Evolutionary conservation across 2,797 vertebrate genomes (phyloP), one percentile per base, ranked within the genome.

Genomic region (Sebastes goodei): DNA sequence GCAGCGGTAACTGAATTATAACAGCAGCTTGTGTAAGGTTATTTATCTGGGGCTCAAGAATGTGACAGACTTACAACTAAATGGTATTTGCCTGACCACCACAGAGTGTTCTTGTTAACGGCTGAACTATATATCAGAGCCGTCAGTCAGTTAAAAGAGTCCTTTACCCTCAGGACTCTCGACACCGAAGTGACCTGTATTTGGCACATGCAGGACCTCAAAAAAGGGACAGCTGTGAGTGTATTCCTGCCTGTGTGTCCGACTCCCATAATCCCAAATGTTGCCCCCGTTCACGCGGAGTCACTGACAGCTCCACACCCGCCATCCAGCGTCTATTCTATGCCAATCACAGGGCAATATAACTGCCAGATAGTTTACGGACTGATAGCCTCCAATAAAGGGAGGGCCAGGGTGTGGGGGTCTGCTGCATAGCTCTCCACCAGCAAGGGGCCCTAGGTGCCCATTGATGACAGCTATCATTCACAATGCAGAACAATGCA

Each of bases 301-400:
- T 81, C 86, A 79, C 76, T 53, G 27, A 30, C 60, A 63, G 63
- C 63, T 75, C 56, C 23, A 25, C 69, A 71, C 68, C 74, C 83
- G 35, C 76, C 72, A 23, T 33, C 67, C 56, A 55, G 71, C 32
- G 20, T 71, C 76, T 71, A 83, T 83, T 91, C 70, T 85, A 23
- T 75, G 74, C 55, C 84, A 84, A 74, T 93, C 88, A 91, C 65
- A 29, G 8, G 62, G 84, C 66, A 86, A 89, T 92, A 93, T 73
- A 93, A 89, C 82, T 75, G 87, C 72, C 79, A 65, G 15, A 33
- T 52, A 71, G 80, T 93, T 94, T 84, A 94, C 55, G 74, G 90
- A 78, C 86, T 86, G 84, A 94, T 89, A 74, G 88, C 68, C 83
- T 88, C 74, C 38, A 85, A 87, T 74, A 70, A 78, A 81, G 56